These are phyloP conservation scores for Sisyra terminalis DNA, from an alignment of 2,888 invertebrate genomes.

Conservation along the genomic window DNA sequence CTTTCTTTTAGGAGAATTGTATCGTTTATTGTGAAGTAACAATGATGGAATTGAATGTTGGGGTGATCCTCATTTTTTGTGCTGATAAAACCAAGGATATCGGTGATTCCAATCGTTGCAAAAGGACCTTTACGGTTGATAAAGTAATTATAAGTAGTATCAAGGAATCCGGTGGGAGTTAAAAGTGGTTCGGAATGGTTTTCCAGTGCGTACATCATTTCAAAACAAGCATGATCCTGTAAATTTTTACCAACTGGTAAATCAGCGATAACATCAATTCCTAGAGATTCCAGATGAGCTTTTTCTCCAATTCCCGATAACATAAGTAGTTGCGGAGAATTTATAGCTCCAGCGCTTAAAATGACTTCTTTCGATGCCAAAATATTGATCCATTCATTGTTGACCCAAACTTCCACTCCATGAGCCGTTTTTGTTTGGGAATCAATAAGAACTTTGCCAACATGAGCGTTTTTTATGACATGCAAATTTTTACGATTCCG, in stretches of 20 bases:
- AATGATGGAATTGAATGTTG: constrained; percentile 32
- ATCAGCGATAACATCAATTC: constrained; percentile 27
- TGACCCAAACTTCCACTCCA: constrained; percentile 26
- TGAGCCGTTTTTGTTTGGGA: constrained; percentile 24
- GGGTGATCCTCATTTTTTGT: constrained; percentile 30
- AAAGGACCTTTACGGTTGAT: constrained; percentile 28
- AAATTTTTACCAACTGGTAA: constrained; percentile 36
- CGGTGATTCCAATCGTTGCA: constrained; percentile 25
- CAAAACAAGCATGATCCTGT: constrained; percentile 32
- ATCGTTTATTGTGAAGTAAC: constrained; percentile 20
- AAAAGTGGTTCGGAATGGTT: constrained; percentile 2
- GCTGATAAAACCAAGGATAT: constrained; percentile 33
- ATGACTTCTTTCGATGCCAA: constrained; percentile 42
- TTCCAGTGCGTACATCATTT: background rate
- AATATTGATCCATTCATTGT: constrained; percentile 17
- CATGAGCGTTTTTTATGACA: constrained; percentile 37
- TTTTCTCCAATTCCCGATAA: constrained; percentile 45
- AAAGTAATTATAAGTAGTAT: constrained; percentile 29
- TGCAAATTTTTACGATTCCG: constrained; percentile 37
- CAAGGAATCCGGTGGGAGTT: constrained; percentile 11
- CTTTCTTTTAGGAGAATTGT: constrained; percentile 17
- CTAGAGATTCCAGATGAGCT: constrained; percentile 28
- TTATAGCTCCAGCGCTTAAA: constrained; percentile 46
- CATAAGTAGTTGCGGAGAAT: constrained; percentile 49
- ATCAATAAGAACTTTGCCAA: constrained; percentile 34